Conservation (phyloP, 2,888 invertebrate genomes). For the Desoria tigrina region DNA sequence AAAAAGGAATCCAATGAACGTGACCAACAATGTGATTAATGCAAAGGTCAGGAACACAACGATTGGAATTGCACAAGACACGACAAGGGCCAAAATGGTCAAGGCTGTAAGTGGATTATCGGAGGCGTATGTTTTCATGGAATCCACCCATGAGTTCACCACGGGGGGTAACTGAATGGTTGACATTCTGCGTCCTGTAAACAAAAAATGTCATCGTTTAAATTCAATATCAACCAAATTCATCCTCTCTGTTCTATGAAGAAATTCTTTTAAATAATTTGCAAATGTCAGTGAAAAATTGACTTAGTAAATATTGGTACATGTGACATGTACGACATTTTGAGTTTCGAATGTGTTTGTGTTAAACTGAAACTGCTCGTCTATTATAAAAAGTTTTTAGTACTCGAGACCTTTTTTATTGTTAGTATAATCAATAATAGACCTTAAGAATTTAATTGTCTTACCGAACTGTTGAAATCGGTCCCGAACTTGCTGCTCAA, state of each 20-base stretch:
- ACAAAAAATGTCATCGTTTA: too few species aligned
- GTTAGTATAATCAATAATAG: too few species aligned
- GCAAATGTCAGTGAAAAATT: too few species aligned
- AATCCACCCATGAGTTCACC: slow-evolving; percentile 40
- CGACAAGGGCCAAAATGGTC: slow-evolving; percentile 41
- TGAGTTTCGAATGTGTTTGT: too few species aligned
- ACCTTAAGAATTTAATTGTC: background rate
- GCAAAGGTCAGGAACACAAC: slow-evolving; percentile 48
- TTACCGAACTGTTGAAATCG: slow-evolving; percentile 49
- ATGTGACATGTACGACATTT: too few species aligned
- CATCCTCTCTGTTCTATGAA: too few species aligned
- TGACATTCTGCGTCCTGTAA: slow-evolving; percentile 43
- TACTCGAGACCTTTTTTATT: too few species aligned
- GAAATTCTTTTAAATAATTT: too few species aligned
- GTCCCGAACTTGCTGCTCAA: slow-evolving; percentile 47
- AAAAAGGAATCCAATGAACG: slow-evolving; percentile 50
- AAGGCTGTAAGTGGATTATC: slow-evolving; percentile 47
- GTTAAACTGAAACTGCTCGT: too few species aligned
- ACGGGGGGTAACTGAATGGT: slow-evolving; percentile 42
- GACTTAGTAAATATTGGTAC: too few species aligned
- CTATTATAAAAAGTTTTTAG: too few species aligned
- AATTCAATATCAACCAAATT: too few species aligned
- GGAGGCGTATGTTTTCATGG: slow-evolving; percentile 42
- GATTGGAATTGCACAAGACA: slow-evolving; percentile 46
- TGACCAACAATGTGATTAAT: slow-evolving; percentile 42